Evolutionary conservation across 1,140 invertebrate species (phyloP).

Genomic region (Papilio polytes): DNA sequence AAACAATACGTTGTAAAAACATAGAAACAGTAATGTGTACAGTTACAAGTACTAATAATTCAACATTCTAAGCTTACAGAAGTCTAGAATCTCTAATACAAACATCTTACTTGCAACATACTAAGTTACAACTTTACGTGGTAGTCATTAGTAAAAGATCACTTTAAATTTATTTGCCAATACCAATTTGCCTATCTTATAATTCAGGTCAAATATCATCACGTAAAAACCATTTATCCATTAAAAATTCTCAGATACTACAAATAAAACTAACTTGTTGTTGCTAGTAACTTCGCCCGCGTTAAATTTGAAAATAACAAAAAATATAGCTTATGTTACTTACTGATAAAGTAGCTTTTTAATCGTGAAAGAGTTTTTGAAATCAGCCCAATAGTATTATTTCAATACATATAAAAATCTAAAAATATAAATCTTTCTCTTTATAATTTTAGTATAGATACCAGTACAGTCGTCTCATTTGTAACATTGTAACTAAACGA

Average conservation of each 20-base stretch:
- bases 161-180: not conserved
- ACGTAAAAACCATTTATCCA: not conserved
- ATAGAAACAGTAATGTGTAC: constrained; percentile 10
- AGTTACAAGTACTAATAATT: constrained; percentile 6
- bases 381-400: no score
- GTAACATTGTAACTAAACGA: not conserved
- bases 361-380: no score
- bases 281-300: no score
- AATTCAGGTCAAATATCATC: no score
- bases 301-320: no score
- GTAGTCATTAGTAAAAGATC: not conserved
- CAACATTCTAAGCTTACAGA: constrained; percentile 3
- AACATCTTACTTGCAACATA: not conserved
- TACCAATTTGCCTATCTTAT: no score
- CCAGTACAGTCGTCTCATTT: not conserved
- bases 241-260: not conserved
- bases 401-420: no score
- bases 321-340: no score
- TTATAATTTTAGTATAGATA: no score
- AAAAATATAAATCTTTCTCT: no score
- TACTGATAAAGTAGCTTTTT: no score
- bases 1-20: not conserved
- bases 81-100: not conserved
- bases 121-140: not conserved
- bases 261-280: no score